Evolutionary conservation across 2,113 vertebrate species (phyloP).

Genomic region (Pseudorhombus dupliciocellatus): DNA sequence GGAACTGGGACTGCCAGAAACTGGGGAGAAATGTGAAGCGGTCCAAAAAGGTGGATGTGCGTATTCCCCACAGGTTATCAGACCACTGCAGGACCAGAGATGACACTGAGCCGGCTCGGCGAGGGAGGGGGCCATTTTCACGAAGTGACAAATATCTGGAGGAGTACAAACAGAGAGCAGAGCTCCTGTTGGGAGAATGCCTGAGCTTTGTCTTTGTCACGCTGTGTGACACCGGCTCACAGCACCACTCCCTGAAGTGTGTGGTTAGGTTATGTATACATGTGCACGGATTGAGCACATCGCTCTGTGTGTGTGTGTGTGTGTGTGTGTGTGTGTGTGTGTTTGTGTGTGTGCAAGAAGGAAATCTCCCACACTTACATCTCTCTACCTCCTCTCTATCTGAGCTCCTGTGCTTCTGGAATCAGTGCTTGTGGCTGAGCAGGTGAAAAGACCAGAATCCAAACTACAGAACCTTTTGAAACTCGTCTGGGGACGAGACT

Average conservation of each 20-base stretch:
- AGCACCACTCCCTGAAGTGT: slow-evolving; percentile 62
- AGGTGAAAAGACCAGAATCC: slow-evolving; percentile 13
- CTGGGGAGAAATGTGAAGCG: slow-evolving; percentile 15
- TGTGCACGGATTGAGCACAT: slow-evolving; percentile 21
- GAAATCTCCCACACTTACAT: slow-evolving; percentile 28
- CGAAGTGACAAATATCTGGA: slow-evolving; percentile 73
- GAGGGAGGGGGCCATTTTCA: slow-evolving; percentile 67
- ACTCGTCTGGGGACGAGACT: slow-evolving; percentile 23
- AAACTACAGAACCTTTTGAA: slow-evolving; percentile 39
- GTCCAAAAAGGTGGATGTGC: slow-evolving; percentile 30
- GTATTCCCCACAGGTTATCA: slow-evolving; percentile 61
- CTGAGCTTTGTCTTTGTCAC: slow-evolving; percentile 77
- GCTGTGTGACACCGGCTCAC: slow-evolving; percentile 68
- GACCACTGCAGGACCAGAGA: slow-evolving; percentile 53
- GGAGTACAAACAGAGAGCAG: slow-evolving; percentile 70
- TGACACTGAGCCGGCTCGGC: slow-evolving; percentile 58
- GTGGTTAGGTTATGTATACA: slow-evolving; percentile 45
- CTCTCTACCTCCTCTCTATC: slow-evolving; percentile 8
- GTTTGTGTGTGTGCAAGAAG: slow-evolving; percentile 6
- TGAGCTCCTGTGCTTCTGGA: slow-evolving; percentile 39
- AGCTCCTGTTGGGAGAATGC: slow-evolving; percentile 70
- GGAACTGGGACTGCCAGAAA: slow-evolving; percentile 12
- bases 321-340: slow-evolving; percentile 26
- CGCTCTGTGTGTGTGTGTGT: slow-evolving; percentile 8
- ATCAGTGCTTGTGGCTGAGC: slow-evolving; percentile 27